Percentiles rank a stretch among this genome's conserved stretches.
Evolutionary conservation across 2,888 invertebrate genomes (phyloP).

Genomic region (Cyclophora albipunctata): DNA sequence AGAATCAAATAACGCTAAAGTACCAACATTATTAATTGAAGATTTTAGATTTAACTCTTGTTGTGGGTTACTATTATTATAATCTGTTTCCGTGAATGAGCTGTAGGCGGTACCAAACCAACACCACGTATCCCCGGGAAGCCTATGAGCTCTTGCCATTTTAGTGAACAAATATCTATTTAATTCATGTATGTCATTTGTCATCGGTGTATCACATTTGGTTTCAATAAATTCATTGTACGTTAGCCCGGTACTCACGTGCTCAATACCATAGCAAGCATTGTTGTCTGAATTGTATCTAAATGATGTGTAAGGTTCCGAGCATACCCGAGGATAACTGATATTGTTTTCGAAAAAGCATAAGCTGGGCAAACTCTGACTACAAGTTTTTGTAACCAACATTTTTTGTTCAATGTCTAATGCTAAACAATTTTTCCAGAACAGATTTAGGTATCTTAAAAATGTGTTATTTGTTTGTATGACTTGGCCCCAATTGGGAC

Average conservation of each 20-base stretch:
- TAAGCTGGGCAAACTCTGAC: constrained; percentile 44
- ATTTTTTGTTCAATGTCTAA: constrained; percentile 37
- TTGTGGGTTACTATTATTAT: constrained; percentile 7
- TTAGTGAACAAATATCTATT: constrained; percentile 50
- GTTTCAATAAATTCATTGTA: constrained; percentile 37
- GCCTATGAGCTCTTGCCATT: constrained; percentile 34
- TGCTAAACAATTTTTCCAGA: constrained; percentile 48
- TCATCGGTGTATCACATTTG: constrained; percentile 48
- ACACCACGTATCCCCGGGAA: constrained; percentile 45
- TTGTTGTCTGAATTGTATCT: constrained; percentile 47
- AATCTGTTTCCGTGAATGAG: background rate
- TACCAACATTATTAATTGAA: constrained; percentile 47
- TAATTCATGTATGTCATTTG: constrained; percentile 26
- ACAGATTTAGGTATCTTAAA: constrained; percentile 26
- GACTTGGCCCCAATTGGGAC: constrained; percentile 51
- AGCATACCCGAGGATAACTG: constrained; percentile 49
- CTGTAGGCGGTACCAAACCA: constrained; percentile 37
- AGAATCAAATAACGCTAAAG: constrained; percentile 33
- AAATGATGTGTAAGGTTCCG: constrained; percentile 50
- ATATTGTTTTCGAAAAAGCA: constrained; percentile 57
- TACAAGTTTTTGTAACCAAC: constrained; percentile 45
- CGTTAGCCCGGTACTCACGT: constrained; percentile 27
- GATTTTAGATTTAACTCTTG: constrained; percentile 23
- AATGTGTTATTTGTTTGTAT: constrained; percentile 26
- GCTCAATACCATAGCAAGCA: constrained; percentile 54